Conservation (phyloP, 2,888 invertebrate genomes). For the Thera britannica region DNA sequence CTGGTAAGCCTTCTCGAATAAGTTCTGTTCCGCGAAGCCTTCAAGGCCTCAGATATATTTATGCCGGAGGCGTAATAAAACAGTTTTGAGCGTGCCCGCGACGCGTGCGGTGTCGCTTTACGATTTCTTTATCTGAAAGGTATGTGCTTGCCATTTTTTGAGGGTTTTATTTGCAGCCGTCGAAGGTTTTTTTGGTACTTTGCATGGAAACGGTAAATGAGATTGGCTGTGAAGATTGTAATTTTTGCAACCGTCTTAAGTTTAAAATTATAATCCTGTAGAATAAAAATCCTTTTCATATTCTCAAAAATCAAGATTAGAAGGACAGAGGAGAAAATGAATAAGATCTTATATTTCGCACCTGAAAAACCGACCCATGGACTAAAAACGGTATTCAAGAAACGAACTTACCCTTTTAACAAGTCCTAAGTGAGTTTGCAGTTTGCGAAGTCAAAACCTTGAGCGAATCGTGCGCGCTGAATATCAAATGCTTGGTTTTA, state of each 20-base stretch:
- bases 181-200: conserved; percentile 2
- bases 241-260: neutral
- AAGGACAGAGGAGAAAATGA: too few species aligned
- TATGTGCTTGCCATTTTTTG: conserved; percentile 36
- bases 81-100: conserved; percentile 36
- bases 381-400: conserved; percentile 32
- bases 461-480: conserved; percentile 34
- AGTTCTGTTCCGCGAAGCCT: conserved; percentile 7
- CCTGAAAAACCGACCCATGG: neutral
- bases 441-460: conserved; percentile 38
- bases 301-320: too few species aligned
- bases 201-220: neutral
- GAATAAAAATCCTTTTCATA: neutral
- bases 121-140: conserved; percentile 39
- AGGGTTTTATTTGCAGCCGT: conserved; percentile 28
- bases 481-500: conserved; percentile 40
- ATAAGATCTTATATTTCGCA: neutral
- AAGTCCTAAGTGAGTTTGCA: conserved; percentile 47
- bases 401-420: conserved; percentile 42
- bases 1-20: conserved; percentile 6
- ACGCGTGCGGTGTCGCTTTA: conserved; percentile 37
- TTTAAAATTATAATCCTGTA: neutral
- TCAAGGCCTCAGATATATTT: conserved; percentile 31
- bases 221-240: neutral
- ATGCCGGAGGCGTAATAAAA: conserved; percentile 41